Base-by-base conservation (phyloP, 2,888 invertebrate species). In the Agrotis clavis region DNA sequence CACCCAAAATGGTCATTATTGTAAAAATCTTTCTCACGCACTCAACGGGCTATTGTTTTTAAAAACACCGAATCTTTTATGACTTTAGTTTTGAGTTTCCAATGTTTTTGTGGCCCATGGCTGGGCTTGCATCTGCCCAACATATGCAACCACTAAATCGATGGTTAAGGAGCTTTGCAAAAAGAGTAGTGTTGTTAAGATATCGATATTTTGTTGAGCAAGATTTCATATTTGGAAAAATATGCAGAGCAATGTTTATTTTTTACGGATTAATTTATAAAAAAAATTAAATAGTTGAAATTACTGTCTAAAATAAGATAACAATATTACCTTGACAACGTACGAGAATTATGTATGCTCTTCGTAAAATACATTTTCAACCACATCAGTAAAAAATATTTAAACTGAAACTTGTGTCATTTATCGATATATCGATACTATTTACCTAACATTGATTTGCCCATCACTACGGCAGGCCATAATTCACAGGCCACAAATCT, bases 401-500 rank as follows among this genome's bases (percentile, higher is more conserved):
- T 21, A 16, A 4, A 18, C 0, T 1, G 25, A 25, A 18, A 54
- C 4, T 9, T 30, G 1, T 7, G 11, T n/a, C 0, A 21, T 57
- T 48, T 0, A 84, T 90, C 86, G 89, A 90, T 83, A 87, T 88
- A 57, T 57, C n/a, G n/a, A 57, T 6, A 57, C 86, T 89, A n/a
- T n/a, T n/a, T n/a, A 87, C 65, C 76, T 77, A 76, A 82, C 16
- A 54, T 25, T n/a, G 5, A 68, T 82, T 68, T 35, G 50, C 67
- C 18, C 91, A 79, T 85, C 92, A 87, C 93, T 92, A 87, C 77
- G 69, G 57, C 48, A 75, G 81, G 87, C 86, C 89, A 92, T 94
- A 94, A 94, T 90, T 94, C 92, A 94, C 94, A 90, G 92, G 88
- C 93, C 92, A 94, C 94, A 95, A 95, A 95, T 95, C 94, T 92